Evolutionary conservation across 2,888 invertebrate species (phyloP).

Genomic region (Piscicola geometra): DNA sequence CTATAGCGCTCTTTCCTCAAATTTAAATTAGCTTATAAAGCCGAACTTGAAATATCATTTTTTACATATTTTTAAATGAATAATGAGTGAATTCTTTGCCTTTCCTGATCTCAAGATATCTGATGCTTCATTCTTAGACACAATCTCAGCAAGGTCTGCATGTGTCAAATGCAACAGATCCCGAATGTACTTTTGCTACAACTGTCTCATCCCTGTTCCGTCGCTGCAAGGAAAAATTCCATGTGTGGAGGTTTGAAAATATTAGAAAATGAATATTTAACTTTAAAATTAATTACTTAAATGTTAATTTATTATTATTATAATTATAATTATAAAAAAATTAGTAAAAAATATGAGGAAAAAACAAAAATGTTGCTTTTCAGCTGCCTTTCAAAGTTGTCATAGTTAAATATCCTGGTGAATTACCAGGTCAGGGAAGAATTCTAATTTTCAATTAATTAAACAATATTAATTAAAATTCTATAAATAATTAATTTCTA

Average conservation of each 20-base stretch:
- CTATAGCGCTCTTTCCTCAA: too few relatives aligned
- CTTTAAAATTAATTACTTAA: neutral
- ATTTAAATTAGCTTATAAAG: too few relatives aligned
- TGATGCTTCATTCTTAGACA: neutral
- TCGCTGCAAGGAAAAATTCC: neutral
- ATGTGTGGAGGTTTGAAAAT: neutral
- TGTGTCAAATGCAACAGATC: neutral
- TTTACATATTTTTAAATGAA: too few relatives aligned
- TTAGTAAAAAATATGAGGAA: too few relatives aligned
- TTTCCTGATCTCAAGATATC: neutral
- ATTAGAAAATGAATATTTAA: neutral
- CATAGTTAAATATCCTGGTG: neutral
- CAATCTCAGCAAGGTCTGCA: neutral
- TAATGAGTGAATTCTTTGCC: neutral
- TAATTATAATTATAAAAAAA: too few relatives aligned
- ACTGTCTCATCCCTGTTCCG: neutral
- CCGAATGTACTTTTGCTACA: neutral
- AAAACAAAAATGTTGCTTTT: too few relatives aligned
- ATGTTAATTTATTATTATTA: too few relatives aligned
- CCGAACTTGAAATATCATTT: too few relatives aligned
- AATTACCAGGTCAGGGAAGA: neutral
- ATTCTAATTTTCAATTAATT: neutral
- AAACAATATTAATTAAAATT: neutral
- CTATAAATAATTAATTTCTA: too few relatives aligned
- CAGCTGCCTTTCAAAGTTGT: conserved; percentile 1